Base-by-base conservation (phyloP, 1,140 invertebrate genomes). In the Drosophila guanche region DNA sequence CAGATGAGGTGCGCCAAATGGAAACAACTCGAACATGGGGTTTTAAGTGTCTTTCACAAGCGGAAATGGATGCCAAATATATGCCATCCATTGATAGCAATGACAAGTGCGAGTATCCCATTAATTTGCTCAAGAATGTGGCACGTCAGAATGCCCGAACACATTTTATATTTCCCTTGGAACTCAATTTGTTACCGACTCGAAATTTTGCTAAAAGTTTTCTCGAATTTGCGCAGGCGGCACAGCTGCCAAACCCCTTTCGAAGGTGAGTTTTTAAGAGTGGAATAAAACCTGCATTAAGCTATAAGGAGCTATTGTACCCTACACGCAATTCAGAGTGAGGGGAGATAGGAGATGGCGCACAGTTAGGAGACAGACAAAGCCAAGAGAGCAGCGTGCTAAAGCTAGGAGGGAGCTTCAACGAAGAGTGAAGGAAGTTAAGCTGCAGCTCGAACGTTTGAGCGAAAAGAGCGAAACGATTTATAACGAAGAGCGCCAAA, bases 141-240 rank as follows among this genome's bases (percentile, higher is more conserved):
- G 75, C 75, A 4, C 75, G 71, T 3, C 43, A 53, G 0, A 78
- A 78, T 61, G 66, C 66, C 0, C 40, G 14, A 7, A 78, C 65
- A 7, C 61, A 53, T 53, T 75, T 46, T n/a, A n/a, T 75, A 4
- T 20, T 78, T 12, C 4, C 66, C 1, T 8, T 70, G 40, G 75
- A 75, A 16, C 29, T 56, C 2, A 42, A 48, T 22, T 27, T 66
- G 27, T 40, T 78, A 40, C 75, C 75, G 2, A 57, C 60, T 12
- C 23, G 3, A 4, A 16, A 45, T 12, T 54, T 78, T 10, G 47
- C 27, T 0, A 20, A 2, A 1, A 41, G 25, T 22, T 78, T 78
- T 27, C 14, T 75, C 0, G 7, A 23, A 8, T 61, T 75, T 25
- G 33, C 33, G 0, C 2, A 63, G 8, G 2, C 4, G 0, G 51